Evolutionary conservation across 1,140 invertebrate species (phyloP).

Genomic region (Adelges cooleyi): DNA sequence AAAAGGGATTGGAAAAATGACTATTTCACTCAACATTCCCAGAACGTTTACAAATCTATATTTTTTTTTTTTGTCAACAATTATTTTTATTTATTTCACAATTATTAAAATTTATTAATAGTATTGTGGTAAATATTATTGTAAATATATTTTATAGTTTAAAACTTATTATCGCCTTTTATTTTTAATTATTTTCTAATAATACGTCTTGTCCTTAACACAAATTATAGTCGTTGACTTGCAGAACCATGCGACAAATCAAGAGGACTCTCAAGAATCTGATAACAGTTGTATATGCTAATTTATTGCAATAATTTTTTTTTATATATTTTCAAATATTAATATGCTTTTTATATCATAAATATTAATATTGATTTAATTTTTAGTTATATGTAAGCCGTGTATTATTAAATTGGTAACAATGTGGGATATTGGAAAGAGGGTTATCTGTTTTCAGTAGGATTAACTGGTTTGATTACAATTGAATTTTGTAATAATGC

Average conservation of each 20-base stretch:
- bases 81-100: constrained; percentile 29
- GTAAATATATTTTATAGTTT: constrained; percentile 30
- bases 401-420: no score
- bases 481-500: no score
- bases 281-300: constrained; percentile 71
- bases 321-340: constrained; percentile 9
- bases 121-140: constrained; percentile 18
- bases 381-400: no score
- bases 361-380: no score
- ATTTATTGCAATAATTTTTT: constrained; percentile 30
- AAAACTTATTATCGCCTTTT: constrained; percentile 6
- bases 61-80: constrained; percentile 28
- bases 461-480: no score
- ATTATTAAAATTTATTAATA: constrained; percentile 23
- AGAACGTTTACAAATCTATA: constrained; percentile 7
- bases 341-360: not conserved
- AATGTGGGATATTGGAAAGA: no score
- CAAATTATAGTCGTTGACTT: constrained; percentile 53
- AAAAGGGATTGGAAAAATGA: not conserved
- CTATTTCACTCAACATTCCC: constrained; percentile 14
- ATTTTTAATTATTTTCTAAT: not conserved
- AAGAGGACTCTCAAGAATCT: constrained; percentile 57
- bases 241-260: constrained; percentile 60
- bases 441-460: no score
- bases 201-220: constrained; percentile 23